phyloP scores from a whole-genome alignment of 2,113 vertebrate genomes.

The Pantherophis guttatus region DNA sequence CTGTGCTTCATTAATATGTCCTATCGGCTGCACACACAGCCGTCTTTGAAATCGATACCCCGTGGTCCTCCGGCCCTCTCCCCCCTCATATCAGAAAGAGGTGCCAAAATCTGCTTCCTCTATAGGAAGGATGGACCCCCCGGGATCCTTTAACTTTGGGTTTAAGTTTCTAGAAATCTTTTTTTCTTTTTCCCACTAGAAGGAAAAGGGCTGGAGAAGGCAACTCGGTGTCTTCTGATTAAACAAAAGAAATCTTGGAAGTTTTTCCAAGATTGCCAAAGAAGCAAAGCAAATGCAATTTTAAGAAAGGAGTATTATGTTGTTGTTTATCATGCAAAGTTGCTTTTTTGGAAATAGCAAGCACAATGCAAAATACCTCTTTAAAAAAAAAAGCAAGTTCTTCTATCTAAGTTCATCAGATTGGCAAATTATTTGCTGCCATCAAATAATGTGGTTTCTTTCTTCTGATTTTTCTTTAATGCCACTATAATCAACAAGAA shows the following conservation, averaged over 20 bases:
- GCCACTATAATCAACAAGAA: not conserved
- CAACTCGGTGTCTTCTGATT: not conserved
- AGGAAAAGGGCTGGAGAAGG: not conserved
- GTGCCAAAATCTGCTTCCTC: conserved; percentile 64
- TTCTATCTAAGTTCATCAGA: not conserved
- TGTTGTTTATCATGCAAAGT: conserved; percentile 15
- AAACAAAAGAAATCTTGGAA: conserved; percentile 56
- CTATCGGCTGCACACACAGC: conserved; percentile 29
- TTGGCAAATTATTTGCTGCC: not conserved
- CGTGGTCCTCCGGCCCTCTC: not conserved
- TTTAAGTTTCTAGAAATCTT: conserved; percentile 56
- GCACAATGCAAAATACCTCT: not conserved
- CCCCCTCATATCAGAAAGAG: conserved; percentile 41
- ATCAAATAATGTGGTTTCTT: not conserved
- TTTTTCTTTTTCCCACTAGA: conserved; percentile 34
- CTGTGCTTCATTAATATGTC: conserved; percentile 56
- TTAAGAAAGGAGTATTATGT: not conserved
- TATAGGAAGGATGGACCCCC: conserved; percentile 67
- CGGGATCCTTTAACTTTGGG: conserved; percentile 44
- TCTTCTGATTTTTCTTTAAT: not conserved
- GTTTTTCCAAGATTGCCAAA: conserved; percentile 40
- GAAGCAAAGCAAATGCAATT: conserved; percentile 47
- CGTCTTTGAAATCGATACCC: conserved; percentile 64
- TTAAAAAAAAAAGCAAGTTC: not conserved
- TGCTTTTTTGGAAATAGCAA: not conserved